Evolutionary conservation across 2,888 invertebrate species (phyloP), one percentile per base, ranked within the genome.

Genomic region (Gymnoscelis rufifasciata): DNA sequence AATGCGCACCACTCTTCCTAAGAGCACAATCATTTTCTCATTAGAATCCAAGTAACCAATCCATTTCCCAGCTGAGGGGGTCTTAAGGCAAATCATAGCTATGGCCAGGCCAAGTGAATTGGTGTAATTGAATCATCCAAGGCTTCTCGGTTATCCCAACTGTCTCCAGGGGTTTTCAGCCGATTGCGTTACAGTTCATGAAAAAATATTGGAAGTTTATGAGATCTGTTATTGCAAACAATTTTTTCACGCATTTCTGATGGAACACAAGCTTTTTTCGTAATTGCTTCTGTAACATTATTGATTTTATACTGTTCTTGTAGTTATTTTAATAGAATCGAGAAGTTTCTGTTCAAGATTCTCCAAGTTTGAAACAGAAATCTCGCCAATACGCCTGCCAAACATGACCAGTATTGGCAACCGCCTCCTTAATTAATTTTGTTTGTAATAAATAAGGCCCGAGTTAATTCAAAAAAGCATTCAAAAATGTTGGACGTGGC

Each of bases 91-190:
- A 54, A 58, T 56, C 52, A 52, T 56, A 56, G 50, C 50, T 50
- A 19, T 19, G 46, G 47, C 15, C 45, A 43, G 45, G 49, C 45
- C 49, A 39, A 54, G 52, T 43, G 48, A 49, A 49, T 56, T 51
- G 49, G 26, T 51, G 53, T 60, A 63, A 63, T 63, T 58, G 59
- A 60, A 60, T 63, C 61, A 60, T 55, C 61, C 38, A 51, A 59
- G 53, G 50, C 51, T 38, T 43, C 44, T 12, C 51, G 48, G 46
- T 51, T 51, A 51, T 52, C 48, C 56, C 41, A 47, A n/a, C 15
- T 42, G 43, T 38, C 43, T 38, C 52, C 4, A 7, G 40, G 43
- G 61, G 39, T 30, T 19, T 42, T 13, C 35, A 43, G 39, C 36
- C 53, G 48, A 62, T 59, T 60, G 55, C 49, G 30, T 50, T 55